Evolutionary conservation across 1,140 invertebrate genomes (phyloP), one percentile per base, ranked within the genome.

Genomic region (Drosophila lacertosa): DNA sequence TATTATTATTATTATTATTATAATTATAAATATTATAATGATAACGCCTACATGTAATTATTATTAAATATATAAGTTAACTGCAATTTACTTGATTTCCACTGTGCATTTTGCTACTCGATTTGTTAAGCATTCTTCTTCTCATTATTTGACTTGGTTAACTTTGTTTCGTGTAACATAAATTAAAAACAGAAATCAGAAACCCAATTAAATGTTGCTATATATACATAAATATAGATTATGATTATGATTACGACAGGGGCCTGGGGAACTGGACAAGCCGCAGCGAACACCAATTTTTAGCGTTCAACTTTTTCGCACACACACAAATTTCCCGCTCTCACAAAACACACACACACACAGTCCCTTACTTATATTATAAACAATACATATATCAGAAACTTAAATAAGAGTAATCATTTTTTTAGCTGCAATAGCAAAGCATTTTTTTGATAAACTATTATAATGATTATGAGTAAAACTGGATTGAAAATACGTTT

Each of bases 11-110:
- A 74, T 74, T 63, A 76, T 73, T 55, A 74, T 74, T 57, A 69
- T 63, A 54, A 63, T 37, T 53, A 62, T 50, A 47, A 51, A 62
- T 32, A 62, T 62, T 55, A 48, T 32, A 62, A 68, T 55, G 40
- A 55, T 65, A 70, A 65, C 35, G 53, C 55, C 39, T 70, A 69
- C 32, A 55, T 32, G 24, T 64, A 70, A 83, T 75, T 83, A 74
- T 83, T 83, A 79, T 84, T 84, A 84, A 86, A 84, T 84, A 84
- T 86, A 86, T 84, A 84, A 84, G 80, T 84, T 86, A 84, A n/a
- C n/a, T 79, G 72, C 60, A 86, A 84, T 78, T 62, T 39, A 20
- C 42, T 55, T 55, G 47, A 42, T 59, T 58, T 57, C 53, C 15
- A 29, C 32, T 53, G 16, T 47, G 65, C 58, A 68, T 63, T 68